A percentile compares a stretch with the other conserved stretches of the same genome.
phyloP scores from a whole-genome alignment of 2,113 vertebrate genomes.

The Ophiodon elongatus region DNA sequence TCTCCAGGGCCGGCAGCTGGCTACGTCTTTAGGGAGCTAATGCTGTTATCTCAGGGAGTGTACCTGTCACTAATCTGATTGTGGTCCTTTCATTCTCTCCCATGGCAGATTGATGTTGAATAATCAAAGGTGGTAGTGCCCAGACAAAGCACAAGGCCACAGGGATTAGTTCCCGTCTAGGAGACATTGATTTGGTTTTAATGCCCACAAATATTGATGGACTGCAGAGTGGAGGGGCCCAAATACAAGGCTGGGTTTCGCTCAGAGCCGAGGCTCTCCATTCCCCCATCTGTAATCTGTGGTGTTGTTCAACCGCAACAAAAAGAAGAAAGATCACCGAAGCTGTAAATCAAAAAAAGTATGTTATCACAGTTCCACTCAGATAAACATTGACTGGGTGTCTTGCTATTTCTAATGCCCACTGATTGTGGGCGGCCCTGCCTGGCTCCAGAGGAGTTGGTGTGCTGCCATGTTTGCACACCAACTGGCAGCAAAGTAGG shows the following conservation, averaged over 20 bases:
- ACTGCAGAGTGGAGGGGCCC: conserved; percentile 40
- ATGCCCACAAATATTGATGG: conserved; percentile 76
- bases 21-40: conserved; percentile 57
- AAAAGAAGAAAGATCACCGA: conserved; percentile 1
- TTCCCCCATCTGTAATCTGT: conserved; percentile 22
- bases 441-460: conserved; percentile 47
- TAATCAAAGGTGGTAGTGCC: conserved; percentile 74
- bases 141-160: conserved; percentile 67
- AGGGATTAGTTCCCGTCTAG: conserved; percentile 70
- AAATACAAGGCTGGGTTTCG: conserved; percentile 40
- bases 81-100: conserved; percentile 70
- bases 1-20: conserved; percentile 39
- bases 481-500: conserved; percentile 54
- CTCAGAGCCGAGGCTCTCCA: conserved; percentile 10
- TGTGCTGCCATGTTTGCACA: conserved; percentile 60
- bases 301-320: conserved; percentile 16
- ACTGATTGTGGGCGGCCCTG: conserved; percentile 50
- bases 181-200: conserved; percentile 79
- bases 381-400: conserved; percentile 15
- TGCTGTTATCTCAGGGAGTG: conserved; percentile 66
- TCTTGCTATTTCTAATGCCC: conserved; percentile 11
- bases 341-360: conserved; percentile 35
- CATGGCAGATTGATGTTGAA: conserved; percentile 71
- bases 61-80: conserved; percentile 76
- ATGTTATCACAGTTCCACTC: conserved; percentile 31